Evolutionary conservation across 2,888 invertebrate genomes (phyloP).

Genomic region (Scrobipalpa atriplicella): DNA sequence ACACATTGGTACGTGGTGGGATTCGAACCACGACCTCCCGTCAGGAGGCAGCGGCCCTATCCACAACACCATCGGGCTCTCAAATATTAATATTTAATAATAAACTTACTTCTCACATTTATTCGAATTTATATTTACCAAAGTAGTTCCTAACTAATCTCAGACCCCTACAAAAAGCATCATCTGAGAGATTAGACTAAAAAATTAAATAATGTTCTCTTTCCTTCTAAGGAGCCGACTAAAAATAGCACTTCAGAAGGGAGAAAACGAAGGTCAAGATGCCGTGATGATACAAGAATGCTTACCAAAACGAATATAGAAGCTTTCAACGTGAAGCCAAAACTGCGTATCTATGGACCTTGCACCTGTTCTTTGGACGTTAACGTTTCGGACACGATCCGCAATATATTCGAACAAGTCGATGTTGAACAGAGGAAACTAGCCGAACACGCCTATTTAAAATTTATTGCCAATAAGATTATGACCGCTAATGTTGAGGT

Average conservation of each 20-base stretch:
- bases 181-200: too few species aligned
- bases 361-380: constrained; percentile 71
- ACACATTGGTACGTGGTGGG: too few species aligned
- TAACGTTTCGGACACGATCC: constrained; percentile 70
- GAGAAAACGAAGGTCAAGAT: constrained; percentile 48
- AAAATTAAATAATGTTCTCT: too few species aligned
- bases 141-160: too few species aligned
- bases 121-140: too few species aligned
- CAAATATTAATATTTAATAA: too few species aligned
- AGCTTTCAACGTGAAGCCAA: constrained; percentile 67
- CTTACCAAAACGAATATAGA: constrained; percentile 69
- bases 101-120: too few species aligned
- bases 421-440: constrained; percentile 67
- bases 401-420: constrained; percentile 74
- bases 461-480: constrained; percentile 72
- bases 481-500: constrained; percentile 62
- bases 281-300: constrained; percentile 48
- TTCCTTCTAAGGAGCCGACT: neutral
- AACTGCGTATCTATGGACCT: constrained; percentile 55
- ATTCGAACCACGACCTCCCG: too few species aligned
- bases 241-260: constrained; percentile 39
- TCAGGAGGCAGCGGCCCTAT: too few species aligned
- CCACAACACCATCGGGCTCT: too few species aligned
- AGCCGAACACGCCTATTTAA: constrained; percentile 67
- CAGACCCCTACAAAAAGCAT: too few species aligned